These are phyloP conservation scores for Bugulina stolonifera DNA, from an alignment of 2,888 invertebrate species.

Conservation along the genomic window DNA sequence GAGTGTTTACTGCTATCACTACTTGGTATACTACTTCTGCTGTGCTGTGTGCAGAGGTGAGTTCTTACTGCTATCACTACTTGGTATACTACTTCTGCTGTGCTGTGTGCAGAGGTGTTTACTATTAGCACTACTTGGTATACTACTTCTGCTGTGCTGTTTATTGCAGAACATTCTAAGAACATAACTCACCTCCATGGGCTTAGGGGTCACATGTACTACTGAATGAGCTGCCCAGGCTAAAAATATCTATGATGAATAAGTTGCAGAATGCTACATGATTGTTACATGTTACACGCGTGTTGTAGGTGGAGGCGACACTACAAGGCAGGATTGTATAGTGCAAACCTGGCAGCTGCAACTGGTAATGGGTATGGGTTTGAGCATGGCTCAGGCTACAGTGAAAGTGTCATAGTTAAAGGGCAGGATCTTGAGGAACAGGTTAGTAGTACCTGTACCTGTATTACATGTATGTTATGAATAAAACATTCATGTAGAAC, in stretches of 20 bases:
- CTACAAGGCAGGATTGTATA: conserved; percentile 20
- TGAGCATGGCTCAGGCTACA: conserved; percentile 16
- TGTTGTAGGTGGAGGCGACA: conserved; percentile 18
- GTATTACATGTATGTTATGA: neutral
- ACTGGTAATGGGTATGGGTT: neutral
- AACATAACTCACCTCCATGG: no score
- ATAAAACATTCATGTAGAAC: neutral
- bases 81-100: no score
- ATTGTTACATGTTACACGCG: no score
- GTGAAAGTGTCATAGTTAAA: conserved; percentile 6
- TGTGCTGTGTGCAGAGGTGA: conserved; percentile 22
- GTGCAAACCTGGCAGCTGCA: neutral
- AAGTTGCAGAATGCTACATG: no score
- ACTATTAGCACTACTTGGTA: no score
- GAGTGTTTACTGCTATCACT: neutral
- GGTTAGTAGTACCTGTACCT: neutral
- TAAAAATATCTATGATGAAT: no score
- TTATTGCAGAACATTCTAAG: no score
- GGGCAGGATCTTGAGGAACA: conserved; percentile 10
- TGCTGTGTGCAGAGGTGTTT: conserved; percentile 11
- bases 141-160: no score
- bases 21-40: conserved; percentile 18
- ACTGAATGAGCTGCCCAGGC: no score
- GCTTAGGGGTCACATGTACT: no score
- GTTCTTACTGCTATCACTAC: no score